Evolutionary conservation across 2,888 invertebrate species (phyloP).

Genomic region (Athalia cordata): DNA sequence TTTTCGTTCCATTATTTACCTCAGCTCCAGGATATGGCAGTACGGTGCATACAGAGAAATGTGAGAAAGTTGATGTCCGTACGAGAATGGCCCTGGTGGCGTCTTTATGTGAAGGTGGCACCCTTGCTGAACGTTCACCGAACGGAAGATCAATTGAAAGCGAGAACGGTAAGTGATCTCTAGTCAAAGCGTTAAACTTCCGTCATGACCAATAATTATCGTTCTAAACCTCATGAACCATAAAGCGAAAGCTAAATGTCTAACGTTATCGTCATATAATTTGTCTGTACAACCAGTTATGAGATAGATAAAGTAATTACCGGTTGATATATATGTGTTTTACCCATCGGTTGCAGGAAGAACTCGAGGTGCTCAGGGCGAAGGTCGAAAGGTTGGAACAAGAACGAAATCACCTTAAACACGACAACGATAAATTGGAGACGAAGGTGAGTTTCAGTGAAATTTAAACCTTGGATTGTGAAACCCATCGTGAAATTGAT

Average conservation of each 20-base stretch:
- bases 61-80: conserved; percentile 94
- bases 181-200: conserved; percentile 6
- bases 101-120: conserved; percentile 91
- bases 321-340: neutral
- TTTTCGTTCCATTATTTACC: neutral
- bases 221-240: neutral
- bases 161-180: conserved; percentile 82
- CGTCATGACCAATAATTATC: conserved; percentile 22
- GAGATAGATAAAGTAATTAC: conserved; percentile 1
- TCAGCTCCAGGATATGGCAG: conserved; percentile 86
- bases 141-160: conserved; percentile 92
- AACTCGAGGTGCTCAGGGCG: conserved; percentile 86
- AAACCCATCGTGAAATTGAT: neutral
- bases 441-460: conserved; percentile 83
- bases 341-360: conserved; percentile 79
- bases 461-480: neutral
- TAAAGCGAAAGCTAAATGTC: neutral
- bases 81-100: conserved; percentile 98
- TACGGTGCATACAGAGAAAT: conserved; percentile 95
- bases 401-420: conserved; percentile 89
- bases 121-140: conserved; percentile 95
- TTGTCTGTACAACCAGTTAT: neutral
- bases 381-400: conserved; percentile 92
- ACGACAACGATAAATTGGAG: conserved; percentile 92
- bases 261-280: neutral